A percentile compares a stretch with the other conserved stretches of the same genome.
Evolutionary conservation across 2,888 invertebrate genomes (phyloP).

Genomic region (Oxyteleia sp.): DNA sequence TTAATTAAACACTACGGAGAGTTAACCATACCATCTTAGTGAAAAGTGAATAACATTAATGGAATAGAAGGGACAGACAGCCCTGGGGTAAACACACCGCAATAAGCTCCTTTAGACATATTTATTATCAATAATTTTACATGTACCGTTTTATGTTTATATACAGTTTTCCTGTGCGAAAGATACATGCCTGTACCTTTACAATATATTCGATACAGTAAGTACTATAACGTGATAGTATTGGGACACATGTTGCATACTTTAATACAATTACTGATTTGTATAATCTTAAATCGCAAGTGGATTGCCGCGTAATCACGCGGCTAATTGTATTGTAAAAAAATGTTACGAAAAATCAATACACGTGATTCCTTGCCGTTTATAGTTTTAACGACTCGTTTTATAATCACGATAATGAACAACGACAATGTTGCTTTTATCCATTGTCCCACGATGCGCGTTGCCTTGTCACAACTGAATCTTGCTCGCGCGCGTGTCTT

Average conservation of each 20-base stretch:
- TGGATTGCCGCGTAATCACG: slow-evolving; percentile 23
- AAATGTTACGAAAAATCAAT: slow-evolving; percentile 47
- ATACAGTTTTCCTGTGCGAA: slow-evolving; percentile 65
- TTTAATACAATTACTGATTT: slow-evolving; percentile 48
- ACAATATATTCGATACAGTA: slow-evolving; percentile 64
- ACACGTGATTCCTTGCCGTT: slow-evolving; percentile 16
- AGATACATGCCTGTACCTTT: slow-evolving; percentile 64
- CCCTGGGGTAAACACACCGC: too few species aligned
- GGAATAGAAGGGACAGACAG: too few species aligned
- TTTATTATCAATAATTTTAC: slow-evolving; percentile 69
- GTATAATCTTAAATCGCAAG: slow-evolving; percentile 37
- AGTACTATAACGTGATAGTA: slow-evolving; percentile 66
- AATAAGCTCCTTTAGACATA: slow-evolving; percentile 32
- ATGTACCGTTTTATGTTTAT: slow-evolving; percentile 63
- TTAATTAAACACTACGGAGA: too few species aligned
- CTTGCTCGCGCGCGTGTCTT: slow-evolving; percentile 19
- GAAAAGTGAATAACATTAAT: too few species aligned
- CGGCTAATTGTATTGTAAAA: slow-evolving; percentile 19
- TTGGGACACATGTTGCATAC: slow-evolving; percentile 27
- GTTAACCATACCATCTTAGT: too few species aligned
- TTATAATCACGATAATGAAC: slow-evolving; percentile 25
- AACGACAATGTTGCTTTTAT: slow-evolving; percentile 30
- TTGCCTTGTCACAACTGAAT: slow-evolving; percentile 33
- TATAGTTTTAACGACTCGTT: slow-evolving; percentile 25
- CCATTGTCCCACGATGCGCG: slow-evolving; percentile 64